Base-by-base conservation (phyloP, 2,113 vertebrate species). In the Toxostoma redivivum region DNA sequence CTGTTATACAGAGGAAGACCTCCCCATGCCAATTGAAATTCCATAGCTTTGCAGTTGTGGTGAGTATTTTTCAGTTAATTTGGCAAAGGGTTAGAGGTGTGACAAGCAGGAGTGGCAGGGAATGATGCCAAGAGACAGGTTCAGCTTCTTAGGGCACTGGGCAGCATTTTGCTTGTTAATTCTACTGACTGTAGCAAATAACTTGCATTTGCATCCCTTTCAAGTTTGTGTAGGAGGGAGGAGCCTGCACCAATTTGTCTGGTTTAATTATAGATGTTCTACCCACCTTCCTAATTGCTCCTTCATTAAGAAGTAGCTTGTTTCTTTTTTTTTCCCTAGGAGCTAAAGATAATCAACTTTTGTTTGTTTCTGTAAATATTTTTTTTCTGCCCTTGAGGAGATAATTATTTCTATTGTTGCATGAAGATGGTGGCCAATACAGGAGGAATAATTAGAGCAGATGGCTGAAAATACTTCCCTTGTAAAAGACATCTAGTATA, bases 321-420 rank as follows among this genome's bases (percentile, higher is more conserved):
- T 92, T 97, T 93, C 89, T 83, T 92, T 93, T 71, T 93, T 91
- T 95, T 93, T 97, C 96, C 97, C 95, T 97, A 86, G 92, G 62
- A 98, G 97, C 97, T 93, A 97, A 97, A 96, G 96, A 97, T 96
- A 98, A 98, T 98, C 97, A 98, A 97, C 96, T 97, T 98, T 98
- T 98, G 97, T 98, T 98, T 98, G 96, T 97, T 98, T 97, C 94
- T 95, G 73, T 97, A 96, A 97, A 96, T 96, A 96, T 97, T 82
- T 96, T 81, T 92, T 88, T 95, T 89, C 89, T 95, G 62, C 97
- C 98, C 97, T 97, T 94, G 78, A 98, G 98, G 97, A 98, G 91
- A 97, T 97, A 97, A 98, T 98, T 97, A 98, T 97, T 98, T 97
- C 97, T 98, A 94, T 97, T 97, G 96, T 97, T 97, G 93, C 97